Evolutionary conservation across 2,888 invertebrate genomes (phyloP), one percentile per base, ranked within the genome.

Genomic region (Chydorus sphaericus): DNA sequence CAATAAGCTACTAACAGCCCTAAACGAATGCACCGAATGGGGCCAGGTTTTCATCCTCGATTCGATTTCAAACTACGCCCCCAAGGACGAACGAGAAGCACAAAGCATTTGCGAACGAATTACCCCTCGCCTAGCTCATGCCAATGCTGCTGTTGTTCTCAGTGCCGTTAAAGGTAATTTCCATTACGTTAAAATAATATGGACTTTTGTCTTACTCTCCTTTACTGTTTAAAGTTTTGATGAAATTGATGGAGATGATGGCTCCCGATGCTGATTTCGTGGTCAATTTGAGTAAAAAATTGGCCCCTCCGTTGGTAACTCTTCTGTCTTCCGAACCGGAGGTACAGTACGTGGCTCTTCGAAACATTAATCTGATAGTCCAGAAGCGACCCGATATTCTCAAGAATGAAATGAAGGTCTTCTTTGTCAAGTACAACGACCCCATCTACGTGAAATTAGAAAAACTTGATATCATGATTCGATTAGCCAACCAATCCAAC

Each of bases 371-470:
- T 73, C 78, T 98, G 49, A 98, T 99, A 60, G 98, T 98, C 16
- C 98, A 99, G 73, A 99, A 99, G 71, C 78, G 96, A 44, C 93
- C 97, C 0, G 98, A 99, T 59, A 97, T 99, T 63, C 74, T 99
- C 48, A 98, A 98, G 69, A 94, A 97, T 66, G 98, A 99, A 74
- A 97, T 99, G 97, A 98, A 98, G 77, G 92, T 91, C 55, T 99
- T 98, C 75, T 98, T 98, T 70, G 98, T 99, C 36, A 98, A 98
- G 68, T 98, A 99, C 75, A 99, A 98, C 71, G 98, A 99, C 73
- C 98, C 98, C 0, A 99, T 99, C 69, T 98, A 99, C 71, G 98
- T 99, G 44, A 98, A 98, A 70, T 76, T 98, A 59, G 98, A 98
- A 70, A 98, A 98, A 69, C 68, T 98, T 64, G 98, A 98, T 69